Base-by-base conservation (phyloP, 2,888 invertebrate genomes). In the Hesperia comma region DNA sequence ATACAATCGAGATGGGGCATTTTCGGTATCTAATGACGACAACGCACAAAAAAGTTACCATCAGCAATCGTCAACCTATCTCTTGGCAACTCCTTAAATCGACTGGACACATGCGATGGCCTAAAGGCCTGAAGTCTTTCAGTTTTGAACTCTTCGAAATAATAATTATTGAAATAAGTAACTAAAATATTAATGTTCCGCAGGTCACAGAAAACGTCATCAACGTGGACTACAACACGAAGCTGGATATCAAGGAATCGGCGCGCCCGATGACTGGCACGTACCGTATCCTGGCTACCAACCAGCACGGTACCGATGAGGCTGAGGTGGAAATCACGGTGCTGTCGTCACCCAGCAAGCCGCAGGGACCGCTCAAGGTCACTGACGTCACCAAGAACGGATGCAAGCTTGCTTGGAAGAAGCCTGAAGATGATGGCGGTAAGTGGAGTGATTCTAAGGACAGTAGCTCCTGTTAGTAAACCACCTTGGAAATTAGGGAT, bases 351-450 rank as follows among this genome's bases (percentile, higher is more conserved):
- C 98, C 99, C 5, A 94, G 96, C 70, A 97, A 95, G 79, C 98
- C 98, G 1, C 96, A 96, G 72, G 98, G 98, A 10, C 98, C 98
- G 1, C 93, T 99, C 7, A 96, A 97, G 87, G 97, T 98, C 12
- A 91, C 95, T 0, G 97, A 98, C 78, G 96, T 99, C 26, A 97
- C 97, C 43, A 98, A 98, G 86, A 96, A 96, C 74, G 96, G 97
- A 63, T 97, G 97, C 86, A 98, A 98, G 82, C 92, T 99, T 60
- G 95, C 96, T 73, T 99, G 98, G 98, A 96, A 97, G 77, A 98
- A 98, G 78, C 98, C 98, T 0, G 97, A 98, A 77, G 98, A 99
- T 83, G 98, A 98, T 87, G 98, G 98, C 77, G 99, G 99, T 77
- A 63, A 76, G 87, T 81, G 33, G 40, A n/a, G 15, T 15, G 7